Base-by-base conservation (phyloP, 2,797 vertebrate genomes). In the Denticeps clupeoides region DNA sequence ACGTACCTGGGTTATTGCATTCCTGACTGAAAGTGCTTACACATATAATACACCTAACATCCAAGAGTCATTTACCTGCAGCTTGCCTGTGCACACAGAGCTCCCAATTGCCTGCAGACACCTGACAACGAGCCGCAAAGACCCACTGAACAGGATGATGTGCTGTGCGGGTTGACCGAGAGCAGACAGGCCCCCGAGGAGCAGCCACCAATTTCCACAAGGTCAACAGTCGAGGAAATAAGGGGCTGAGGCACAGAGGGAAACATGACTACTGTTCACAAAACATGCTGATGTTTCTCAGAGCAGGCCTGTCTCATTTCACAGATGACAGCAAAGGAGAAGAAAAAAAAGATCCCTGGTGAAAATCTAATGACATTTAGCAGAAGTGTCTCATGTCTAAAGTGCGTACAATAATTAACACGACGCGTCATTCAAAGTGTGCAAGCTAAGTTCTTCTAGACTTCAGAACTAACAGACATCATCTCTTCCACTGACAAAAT, bases 201-300 rank as follows among this genome's bases (percentile, higher is more conserved):
- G 60, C 60, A 55, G 68, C 69, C 58, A 41, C 61, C 74, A 78
- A 82, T 78, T 82, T 81, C 63, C 61, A 62, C 73, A 75, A 80
- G 76, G 81, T 82, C 76, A 80, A 55, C 58, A 56, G 65, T 75
- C 69, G 70, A 71, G 71, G 64, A 72, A 73, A 75, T 64, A 70
- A 71, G 53, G 59, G 54, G 41, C 38, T 63, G 56, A 49, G 57
- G 49, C 59, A 60, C 23, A 19, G 55, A 45, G 49, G 26, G 49
- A 64, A 60, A 38, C 41, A 49, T 57, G 59, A 53, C 28, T 38
- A 52, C 56, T 56, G 55, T 63, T 68, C 69, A 47, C 55, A 49
- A n/a, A 60, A 60, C 58, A 63, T 60, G 63, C 47, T 50, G 55
- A 53, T 3, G 16, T 9, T 16, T 35, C 27, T 9, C 32, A 16